phyloP scores from a whole-genome alignment of 2,113 vertebrate genomes.

The Varanus salvator region DNA sequence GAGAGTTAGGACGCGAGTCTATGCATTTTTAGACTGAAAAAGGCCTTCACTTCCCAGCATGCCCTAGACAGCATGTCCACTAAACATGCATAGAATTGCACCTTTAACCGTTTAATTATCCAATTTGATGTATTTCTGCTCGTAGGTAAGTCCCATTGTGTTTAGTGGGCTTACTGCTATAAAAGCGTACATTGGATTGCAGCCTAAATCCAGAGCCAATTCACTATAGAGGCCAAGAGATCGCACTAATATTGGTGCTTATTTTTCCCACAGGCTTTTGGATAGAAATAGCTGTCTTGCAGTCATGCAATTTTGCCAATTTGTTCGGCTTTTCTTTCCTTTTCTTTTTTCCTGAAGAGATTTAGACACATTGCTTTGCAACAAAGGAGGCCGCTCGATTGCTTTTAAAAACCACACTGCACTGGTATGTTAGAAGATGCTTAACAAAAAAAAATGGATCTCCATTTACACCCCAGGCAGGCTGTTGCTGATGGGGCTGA shows the following conservation, averaged over 20 bases:
- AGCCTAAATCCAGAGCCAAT: too few relatives aligned
- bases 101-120: too few relatives aligned
- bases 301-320: background rate
- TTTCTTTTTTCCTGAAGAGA: background rate
- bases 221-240: background rate
- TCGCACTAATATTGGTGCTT: too few relatives aligned
- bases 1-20: background rate
- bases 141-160: background rate
- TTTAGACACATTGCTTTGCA: background rate
- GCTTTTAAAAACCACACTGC: background rate
- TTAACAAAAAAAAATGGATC: background rate
- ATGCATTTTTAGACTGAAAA: too few relatives aligned
- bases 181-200: too few relatives aligned
- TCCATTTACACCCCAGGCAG: background rate
- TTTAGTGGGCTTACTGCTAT: too few relatives aligned
- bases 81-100: too few relatives aligned
- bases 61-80: too few relatives aligned
- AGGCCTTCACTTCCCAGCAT: too few relatives aligned
- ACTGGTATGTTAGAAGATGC: background rate
- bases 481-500: background rate
- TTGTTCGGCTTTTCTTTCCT: background rate
- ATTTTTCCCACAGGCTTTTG: background rate
- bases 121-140: background rate
- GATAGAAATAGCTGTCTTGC: background rate
- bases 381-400: background rate